These are phyloP conservation scores for Chrysaora quinquecirrha DNA, from an alignment of 30 jellyfish, hydroid and myxozoan genomes.

Conservation along the genomic window DNA sequence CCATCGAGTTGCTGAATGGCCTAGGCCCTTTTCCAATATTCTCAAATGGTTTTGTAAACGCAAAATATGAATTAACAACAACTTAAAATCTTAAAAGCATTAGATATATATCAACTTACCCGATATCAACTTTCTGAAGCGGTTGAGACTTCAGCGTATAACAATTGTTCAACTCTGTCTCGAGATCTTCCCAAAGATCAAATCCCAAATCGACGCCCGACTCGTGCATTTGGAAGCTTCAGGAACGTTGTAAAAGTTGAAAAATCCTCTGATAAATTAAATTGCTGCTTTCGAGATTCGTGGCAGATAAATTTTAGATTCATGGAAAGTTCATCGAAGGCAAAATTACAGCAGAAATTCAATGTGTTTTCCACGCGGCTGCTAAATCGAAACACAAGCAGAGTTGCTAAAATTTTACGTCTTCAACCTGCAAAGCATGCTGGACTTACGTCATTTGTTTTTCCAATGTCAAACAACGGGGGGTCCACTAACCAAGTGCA, in stretches of 20 bases:
- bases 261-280: neutral
- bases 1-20: too few relatives aligned
- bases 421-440: constrained; percentile 24
- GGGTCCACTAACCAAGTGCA: too few relatives aligned
- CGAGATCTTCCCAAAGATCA: constrained; percentile 76
- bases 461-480: neutral
- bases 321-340: constrained; percentile 8
- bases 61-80: too few relatives aligned
- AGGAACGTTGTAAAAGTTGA: constrained; percentile 1
- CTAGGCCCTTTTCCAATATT: too few relatives aligned
- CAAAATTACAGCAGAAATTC: neutral
- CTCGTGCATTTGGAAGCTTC: constrained; percentile 79
- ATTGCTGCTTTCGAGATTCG: neutral
- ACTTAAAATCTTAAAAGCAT: too few relatives aligned
- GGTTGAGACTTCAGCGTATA: constrained; percentile 68
- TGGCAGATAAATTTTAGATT: neutral
- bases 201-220: constrained; percentile 85
- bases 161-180: constrained; percentile 55
- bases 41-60: too few relatives aligned
- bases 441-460: constrained; percentile 70
- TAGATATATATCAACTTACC: constrained; percentile 57
- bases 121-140: constrained; percentile 46
- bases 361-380: constrained; percentile 48
- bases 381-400: neutral
- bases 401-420: neutral